Base-by-base conservation (phyloP, 2,888 invertebrate species). In the Campoletis raptor region DNA sequence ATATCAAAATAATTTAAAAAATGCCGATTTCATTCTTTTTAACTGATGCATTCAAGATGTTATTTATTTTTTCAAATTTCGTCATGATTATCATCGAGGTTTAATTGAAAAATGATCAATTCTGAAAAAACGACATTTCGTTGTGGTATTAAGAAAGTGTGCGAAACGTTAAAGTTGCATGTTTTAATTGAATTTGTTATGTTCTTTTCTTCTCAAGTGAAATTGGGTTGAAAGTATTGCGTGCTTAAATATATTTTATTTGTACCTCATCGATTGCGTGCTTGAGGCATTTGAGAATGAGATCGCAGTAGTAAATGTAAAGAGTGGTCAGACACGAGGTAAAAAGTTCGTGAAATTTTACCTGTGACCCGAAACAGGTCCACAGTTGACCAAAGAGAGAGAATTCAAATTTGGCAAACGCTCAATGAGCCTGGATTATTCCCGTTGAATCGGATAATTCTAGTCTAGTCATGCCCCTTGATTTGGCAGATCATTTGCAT, bases 301-400 rank as follows among this genome's bases (percentile, higher is more conserved):
- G 37, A 37, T 10, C 48, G 21, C 81, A 86, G 83, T 80, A 83
- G 86, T 81, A 67, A 72, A 66, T 67, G 67, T 30, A 57, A 48
- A 72, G 86, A 83, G 76, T 77, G 80, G 81, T 83, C 80, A 81
- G 86, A 81, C 83, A 30, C 30, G 12, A 52, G 7, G 81, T 54
- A 15, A 30, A 18, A 69, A 36, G 42, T 37, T 36, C 67, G 40
- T 37, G 52, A 69, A 73, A 21, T 67, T 57, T 48, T 48, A 36
- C 42, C 66, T 18, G 40, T n/a, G 72, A 45, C 64, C 52, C 24
- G 48, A 79, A 81, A 81, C 37, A 48, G 74, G 48, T 72, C 76
- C 48, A 30, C 37, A 24, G 18, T 40, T 21, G 21, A 36, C 67
- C 61, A 52, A n/a, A 83, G 52, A 79, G 69, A 45, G 70, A 79